Conservation (phyloP, 2,113 vertebrate genomes). For the Lethenteron reissneri region DNA sequence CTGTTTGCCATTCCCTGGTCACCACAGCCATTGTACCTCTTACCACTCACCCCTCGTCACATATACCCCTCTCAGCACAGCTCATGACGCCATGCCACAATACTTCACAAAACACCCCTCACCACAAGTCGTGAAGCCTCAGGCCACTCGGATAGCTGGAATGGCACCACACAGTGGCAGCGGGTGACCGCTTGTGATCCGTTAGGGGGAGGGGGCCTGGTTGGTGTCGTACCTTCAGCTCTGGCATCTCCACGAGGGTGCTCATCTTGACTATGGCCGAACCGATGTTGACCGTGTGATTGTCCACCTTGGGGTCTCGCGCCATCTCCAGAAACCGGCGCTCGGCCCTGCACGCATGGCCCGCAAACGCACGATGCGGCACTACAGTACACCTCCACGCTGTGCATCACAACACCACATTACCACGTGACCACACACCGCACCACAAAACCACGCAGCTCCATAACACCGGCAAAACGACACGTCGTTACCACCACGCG, state of each 20-base stretch:
- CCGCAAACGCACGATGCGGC: background rate
- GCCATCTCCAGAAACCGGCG: constrained; percentile 52
- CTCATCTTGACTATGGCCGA: constrained; percentile 23
- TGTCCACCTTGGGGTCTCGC: constrained; percentile 23
- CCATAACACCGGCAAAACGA: too few relatives aligned
- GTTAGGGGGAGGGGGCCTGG: too few relatives aligned
- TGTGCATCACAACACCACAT: background rate
- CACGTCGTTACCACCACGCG: too few relatives aligned
- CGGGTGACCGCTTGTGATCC: too few relatives aligned
- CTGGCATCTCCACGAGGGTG: constrained; percentile 39
- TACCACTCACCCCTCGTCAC: too few relatives aligned
- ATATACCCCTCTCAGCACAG: background rate
- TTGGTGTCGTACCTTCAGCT: constrained; percentile 44
- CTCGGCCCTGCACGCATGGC: constrained; percentile 38
- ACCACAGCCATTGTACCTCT: too few relatives aligned
- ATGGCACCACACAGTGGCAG: too few relatives aligned
- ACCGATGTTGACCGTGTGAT: constrained; percentile 9
- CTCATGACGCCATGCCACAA: background rate
- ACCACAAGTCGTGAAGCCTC: too few relatives aligned
- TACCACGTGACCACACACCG: too few relatives aligned
- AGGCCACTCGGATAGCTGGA: too few relatives aligned
- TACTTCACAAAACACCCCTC: background rate
- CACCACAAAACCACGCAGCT: too few relatives aligned
- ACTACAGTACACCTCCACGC: constrained; percentile 7
- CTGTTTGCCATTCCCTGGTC: too few relatives aligned